Evolutionary conservation across 1,140 invertebrate genomes (phyloP).

Genomic region (Sinonovacula constricta): DNA sequence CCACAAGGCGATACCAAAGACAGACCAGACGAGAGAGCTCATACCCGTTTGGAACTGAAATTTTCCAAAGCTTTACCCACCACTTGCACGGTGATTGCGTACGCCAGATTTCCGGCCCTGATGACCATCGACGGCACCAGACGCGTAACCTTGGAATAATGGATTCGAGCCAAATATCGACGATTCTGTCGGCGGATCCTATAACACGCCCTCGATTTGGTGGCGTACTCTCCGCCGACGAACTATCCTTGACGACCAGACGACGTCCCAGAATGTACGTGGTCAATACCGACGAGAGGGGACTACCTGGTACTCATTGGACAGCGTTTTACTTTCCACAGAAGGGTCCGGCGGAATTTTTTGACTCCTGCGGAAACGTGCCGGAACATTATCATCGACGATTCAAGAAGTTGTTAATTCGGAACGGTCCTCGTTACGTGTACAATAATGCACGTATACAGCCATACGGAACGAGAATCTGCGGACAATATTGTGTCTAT

Average conservation of each 20-base stretch:
- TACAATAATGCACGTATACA: not conserved
- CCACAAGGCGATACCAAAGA: no score
- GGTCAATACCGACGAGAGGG: not conserved
- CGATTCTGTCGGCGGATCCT: no score
- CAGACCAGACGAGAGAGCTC: no score
- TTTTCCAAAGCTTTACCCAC: not conserved
- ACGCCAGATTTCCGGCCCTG: no score
- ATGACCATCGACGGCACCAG: not conserved
- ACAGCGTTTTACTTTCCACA: not conserved
- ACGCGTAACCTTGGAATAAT: no score
- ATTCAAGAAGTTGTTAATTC: conserved; percentile 1
- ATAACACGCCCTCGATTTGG: not conserved
- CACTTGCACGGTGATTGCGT: conserved; percentile 8
- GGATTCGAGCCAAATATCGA: no score
- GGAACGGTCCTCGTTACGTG: not conserved
- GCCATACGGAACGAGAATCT: not conserved
- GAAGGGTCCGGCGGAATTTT: not conserved
- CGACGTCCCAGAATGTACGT: not conserved
- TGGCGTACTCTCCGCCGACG: not conserved
- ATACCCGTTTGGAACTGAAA: not conserved
- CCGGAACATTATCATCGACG: not conserved
- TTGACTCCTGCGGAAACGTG: no score
- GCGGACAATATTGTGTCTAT: conserved; percentile 1
- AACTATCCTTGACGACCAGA: not conserved
- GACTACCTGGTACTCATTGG: not conserved